phyloP scores from a whole-genome alignment of 2,888 invertebrate genomes.

The Cremastinae sp. region DNA sequence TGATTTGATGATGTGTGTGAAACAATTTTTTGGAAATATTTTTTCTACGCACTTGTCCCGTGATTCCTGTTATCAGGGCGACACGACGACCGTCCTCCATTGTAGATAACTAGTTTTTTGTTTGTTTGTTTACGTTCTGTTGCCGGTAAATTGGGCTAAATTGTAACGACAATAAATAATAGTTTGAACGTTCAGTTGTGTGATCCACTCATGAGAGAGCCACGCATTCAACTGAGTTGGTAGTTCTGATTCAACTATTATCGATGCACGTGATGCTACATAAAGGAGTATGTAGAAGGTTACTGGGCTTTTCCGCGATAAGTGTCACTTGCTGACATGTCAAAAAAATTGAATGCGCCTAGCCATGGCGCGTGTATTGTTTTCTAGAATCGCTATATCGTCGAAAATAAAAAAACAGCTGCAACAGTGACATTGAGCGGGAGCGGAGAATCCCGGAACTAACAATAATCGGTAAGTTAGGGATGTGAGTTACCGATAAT shows the following conservation, averaged over 20 bases:
- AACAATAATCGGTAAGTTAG: no score
- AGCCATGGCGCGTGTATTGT: no score
- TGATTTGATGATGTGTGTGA: no score
- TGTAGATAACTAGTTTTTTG: slow-evolving; percentile 27
- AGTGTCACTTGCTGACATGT: no score
- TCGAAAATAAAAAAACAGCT: no score
- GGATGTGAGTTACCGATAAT: no score
- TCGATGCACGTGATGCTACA: not conserved
- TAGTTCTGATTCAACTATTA: slow-evolving; percentile 1
- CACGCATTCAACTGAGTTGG: slow-evolving; percentile 1
- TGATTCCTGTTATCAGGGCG: slow-evolving; percentile 97
- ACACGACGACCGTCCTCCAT: slow-evolving; percentile 82
- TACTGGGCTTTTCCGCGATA: no score
- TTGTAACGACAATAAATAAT: not conserved
- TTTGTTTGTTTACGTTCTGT: not conserved
- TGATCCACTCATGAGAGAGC: not conserved
- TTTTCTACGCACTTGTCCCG: slow-evolving; percentile 90
- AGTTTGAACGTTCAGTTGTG: not conserved
- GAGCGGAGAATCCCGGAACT: no score
- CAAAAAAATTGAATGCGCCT: no score
- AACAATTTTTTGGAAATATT: not conserved
- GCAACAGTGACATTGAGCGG: no score
- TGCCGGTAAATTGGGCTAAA: not conserved
- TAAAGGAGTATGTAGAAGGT: not conserved
- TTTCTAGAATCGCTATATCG: no score